A percentile compares a stretch with the other conserved stretches of the same genome.
Conservation (phyloP, 2,113 vertebrate species). For the Bujurquina vittata region DNA sequence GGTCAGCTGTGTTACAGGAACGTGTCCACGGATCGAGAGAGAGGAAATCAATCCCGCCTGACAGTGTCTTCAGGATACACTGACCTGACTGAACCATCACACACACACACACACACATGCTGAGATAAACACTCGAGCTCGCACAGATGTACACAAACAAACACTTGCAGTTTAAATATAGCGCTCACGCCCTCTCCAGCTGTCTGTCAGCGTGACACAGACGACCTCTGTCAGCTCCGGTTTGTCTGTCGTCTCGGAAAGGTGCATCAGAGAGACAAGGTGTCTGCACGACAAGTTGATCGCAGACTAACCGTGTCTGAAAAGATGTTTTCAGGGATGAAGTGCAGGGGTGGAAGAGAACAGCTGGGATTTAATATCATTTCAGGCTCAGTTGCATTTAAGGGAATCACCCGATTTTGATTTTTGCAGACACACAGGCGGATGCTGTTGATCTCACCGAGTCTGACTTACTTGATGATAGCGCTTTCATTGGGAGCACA, state of each 20-base stretch:
- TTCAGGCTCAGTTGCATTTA: neutral
- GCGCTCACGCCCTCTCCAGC: conserved; percentile 27
- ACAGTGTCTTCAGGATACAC: conserved; percentile 98
- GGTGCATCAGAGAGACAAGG: conserved; percentile 55
- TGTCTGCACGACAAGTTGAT: conserved; percentile 17
- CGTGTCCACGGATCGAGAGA: conserved; percentile 86
- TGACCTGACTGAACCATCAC: conserved; percentile 82
- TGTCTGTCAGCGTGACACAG: conserved; percentile 37
- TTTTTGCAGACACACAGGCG: neutral
- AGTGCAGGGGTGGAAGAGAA: neutral
- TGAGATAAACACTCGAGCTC: conserved; percentile 2
- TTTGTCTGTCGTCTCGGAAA: conserved; percentile 53
- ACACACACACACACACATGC: conserved; percentile 23
- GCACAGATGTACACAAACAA: conserved; percentile 46
- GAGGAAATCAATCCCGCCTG: conserved; percentile 95
- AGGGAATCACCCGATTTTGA: too few species aligned
- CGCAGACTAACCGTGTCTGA: neutral
- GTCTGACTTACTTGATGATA: too few species aligned
- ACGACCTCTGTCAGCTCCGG: conserved; percentile 55
- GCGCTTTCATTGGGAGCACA: neutral
- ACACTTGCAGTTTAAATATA: conserved; percentile 47
- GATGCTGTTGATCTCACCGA: neutral
- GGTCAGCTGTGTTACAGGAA: conserved; percentile 97
- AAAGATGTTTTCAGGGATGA: neutral
- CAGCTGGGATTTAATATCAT: neutral